Percentiles rank a stretch among this genome's conserved stretches.
phyloP scores from a whole-genome alignment of 2,797 vertebrate genomes.

The Aphelocoma californica region DNA sequence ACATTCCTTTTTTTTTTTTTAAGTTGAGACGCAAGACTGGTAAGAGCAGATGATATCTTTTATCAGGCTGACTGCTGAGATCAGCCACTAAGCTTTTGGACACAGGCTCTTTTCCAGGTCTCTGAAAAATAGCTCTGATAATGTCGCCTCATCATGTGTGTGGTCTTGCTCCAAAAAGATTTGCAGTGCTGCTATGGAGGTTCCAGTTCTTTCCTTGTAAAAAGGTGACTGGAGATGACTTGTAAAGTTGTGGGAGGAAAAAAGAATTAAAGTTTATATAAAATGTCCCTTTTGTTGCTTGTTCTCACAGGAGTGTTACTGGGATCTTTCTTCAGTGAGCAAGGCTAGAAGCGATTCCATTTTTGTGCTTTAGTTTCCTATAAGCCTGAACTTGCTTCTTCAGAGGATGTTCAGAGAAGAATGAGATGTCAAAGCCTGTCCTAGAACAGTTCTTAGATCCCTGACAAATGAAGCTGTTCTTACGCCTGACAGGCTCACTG shows the following conservation, averaged over 20 bases:
- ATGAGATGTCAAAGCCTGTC: neutral
- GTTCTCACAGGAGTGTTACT: neutral
- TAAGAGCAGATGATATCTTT: neutral
- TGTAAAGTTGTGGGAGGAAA: neutral
- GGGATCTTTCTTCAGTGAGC: neutral
- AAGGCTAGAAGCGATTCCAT: neutral
- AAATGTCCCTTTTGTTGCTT: neutral
- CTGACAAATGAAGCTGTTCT: neutral
- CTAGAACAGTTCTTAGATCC: neutral
- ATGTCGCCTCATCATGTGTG: neutral
- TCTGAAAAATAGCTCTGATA: neutral
- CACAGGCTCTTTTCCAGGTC: neutral
- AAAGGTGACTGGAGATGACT: neutral
- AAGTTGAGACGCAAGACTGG: neutral
- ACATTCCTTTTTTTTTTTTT: neutral
- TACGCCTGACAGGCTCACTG: rapidly evolving
- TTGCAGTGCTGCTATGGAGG: rapidly evolving
- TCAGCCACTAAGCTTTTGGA: neutral
- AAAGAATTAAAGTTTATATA: neutral
- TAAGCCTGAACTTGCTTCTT: neutral
- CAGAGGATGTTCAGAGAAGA: neutral
- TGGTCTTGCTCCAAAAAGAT: neutral
- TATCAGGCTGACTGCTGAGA: neutral
- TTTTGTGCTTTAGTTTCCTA: neutral
- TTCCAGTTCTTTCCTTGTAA: neutral